Evolutionary conservation across 2,888 invertebrate species (phyloP).

Genomic region (Mechanitis messenoides): DNA sequence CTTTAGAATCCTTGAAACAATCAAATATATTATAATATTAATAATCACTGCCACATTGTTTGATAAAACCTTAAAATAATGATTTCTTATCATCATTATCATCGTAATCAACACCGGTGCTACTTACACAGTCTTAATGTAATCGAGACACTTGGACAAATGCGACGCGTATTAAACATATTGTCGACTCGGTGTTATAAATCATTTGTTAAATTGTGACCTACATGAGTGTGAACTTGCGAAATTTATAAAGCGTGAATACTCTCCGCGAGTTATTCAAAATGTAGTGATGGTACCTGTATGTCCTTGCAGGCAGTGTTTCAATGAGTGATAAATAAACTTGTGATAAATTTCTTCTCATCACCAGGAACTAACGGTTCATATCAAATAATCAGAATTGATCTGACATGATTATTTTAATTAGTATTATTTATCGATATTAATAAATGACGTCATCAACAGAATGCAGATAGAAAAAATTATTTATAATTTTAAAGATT

Average conservation of each 20-base stretch:
- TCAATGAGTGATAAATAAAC: neutral
- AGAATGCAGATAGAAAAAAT: too few species aligned
- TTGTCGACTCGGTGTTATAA: neutral
- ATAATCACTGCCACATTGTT: conserved; percentile 26
- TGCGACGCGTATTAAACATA: conserved; percentile 6
- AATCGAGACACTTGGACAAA: conserved; percentile 18
- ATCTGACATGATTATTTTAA: conserved; percentile 13
- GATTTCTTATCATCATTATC: conserved; percentile 37
- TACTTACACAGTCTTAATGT: conserved; percentile 35
- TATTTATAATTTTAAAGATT: too few species aligned
- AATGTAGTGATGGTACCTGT: conserved; percentile 5
- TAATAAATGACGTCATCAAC: conserved; percentile 8
- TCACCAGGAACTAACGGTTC: conserved; percentile 8
- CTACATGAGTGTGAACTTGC: neutral
- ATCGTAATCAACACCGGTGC: conserved; percentile 31
- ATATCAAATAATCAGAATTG: conserved; percentile 16
- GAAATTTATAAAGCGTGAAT: neutral
- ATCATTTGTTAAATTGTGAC: neutral
- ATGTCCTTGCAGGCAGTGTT: neutral
- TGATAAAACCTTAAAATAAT: conserved; percentile 30
- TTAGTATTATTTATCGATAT: conserved; percentile 12
- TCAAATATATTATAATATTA: conserved; percentile 16
- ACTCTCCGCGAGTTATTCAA: neutral
- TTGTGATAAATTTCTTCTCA: neutral
- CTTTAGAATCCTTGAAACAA: neutral